A percentile compares a stretch with the other conserved stretches of the same genome.
phyloP scores from a whole-genome alignment of 2,797 vertebrate species.

The Premnoplex brunnescens region DNA sequence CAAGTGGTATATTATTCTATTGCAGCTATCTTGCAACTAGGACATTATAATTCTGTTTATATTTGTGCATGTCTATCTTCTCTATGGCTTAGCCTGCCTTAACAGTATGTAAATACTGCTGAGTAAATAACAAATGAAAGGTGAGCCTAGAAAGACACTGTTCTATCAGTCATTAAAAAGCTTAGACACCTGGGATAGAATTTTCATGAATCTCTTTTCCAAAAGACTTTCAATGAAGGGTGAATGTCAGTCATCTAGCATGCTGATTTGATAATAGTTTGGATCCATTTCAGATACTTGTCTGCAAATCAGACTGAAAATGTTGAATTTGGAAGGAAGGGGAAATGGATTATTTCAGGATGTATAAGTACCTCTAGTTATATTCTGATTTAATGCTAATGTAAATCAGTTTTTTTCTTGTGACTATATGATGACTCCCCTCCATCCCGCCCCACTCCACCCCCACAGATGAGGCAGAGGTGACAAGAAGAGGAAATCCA shows the following conservation, averaged over 20 bases:
- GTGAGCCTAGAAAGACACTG: conserved; percentile 19
- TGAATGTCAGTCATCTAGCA: conserved; percentile 18
- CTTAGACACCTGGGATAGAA: background rate
- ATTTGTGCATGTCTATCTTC: background rate
- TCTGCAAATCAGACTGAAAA: conserved; percentile 28
- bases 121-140: conserved; percentile 63
- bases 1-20: background rate
- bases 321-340: background rate
- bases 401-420: background rate
- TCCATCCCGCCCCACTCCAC: rapidly evolving
- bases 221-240: conserved; percentile 21
- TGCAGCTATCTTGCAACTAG: background rate
- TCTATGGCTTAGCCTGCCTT: conserved; percentile 14
- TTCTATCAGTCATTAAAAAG: conserved; percentile 37
- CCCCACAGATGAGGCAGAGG: background rate
- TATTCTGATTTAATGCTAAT: background rate
- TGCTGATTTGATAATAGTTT: conserved; percentile 33
- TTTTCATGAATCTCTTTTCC: conserved; percentile 22
- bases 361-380: background rate
- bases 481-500: background rate
- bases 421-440: background rate
- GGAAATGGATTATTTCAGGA: background rate
- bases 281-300: conserved; percentile 25
- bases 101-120: conserved; percentile 40
- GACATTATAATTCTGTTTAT: background rate